phyloP scores from a whole-genome alignment of 53 echinoderm and acorn worm species.

The Stichopus horrens region DNA sequence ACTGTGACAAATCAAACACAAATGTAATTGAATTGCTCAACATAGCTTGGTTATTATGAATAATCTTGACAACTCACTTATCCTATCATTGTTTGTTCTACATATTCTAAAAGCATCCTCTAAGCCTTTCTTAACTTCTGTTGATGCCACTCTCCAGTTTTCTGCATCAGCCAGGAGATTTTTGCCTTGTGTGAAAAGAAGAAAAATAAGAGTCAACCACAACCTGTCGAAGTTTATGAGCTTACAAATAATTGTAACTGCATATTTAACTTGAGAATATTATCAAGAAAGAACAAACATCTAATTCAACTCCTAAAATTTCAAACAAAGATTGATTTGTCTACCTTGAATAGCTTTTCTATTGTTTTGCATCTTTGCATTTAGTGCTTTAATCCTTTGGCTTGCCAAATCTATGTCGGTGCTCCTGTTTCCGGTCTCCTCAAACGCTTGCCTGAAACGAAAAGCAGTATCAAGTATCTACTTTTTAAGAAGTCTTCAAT shows the following conservation, averaged over 20 bases:
- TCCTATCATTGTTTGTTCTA: slow-evolving; percentile 78
- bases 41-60: not conserved
- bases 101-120: slow-evolving; percentile 66
- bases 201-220: too few species aligned
- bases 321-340: not conserved
- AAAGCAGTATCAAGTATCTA: too few species aligned
- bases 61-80: slow-evolving; percentile 47
- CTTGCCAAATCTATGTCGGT: slow-evolving; percentile 1
- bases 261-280: too few species aligned
- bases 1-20: not conserved
- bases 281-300: too few species aligned
- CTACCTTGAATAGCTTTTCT: slow-evolving; percentile 37
- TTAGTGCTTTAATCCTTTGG: slow-evolving; percentile 17
- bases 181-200: slow-evolving; percentile 42
- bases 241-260: too few species aligned
- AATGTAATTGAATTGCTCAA: not conserved
- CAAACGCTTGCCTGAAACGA: too few species aligned
- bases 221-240: too few species aligned
- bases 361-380: slow-evolving; percentile 29
- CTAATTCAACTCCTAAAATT: too few species aligned
- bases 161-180: slow-evolving; percentile 73
- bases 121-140: slow-evolving; percentile 80
- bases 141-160: slow-evolving; percentile 83
- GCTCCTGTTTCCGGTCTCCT: not conserved
- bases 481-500: too few species aligned